Evolutionary conservation across 2,888 invertebrate genomes (phyloP).

Genomic region (Orthonychiurus folsomi): DNA sequence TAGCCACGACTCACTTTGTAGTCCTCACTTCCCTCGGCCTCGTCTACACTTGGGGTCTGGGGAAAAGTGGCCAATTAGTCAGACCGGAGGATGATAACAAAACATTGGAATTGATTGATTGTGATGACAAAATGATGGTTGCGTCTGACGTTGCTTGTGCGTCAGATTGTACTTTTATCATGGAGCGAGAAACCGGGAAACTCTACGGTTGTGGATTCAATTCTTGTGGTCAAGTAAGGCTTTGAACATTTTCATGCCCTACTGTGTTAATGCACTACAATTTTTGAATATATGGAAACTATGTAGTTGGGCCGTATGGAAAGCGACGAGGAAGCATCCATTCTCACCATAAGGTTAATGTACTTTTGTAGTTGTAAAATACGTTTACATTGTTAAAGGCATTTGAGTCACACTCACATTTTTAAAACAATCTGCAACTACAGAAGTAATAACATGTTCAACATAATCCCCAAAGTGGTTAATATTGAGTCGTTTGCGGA

Average conservation of each 20-base stretch:
- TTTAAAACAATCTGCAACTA: too few relatives aligned
- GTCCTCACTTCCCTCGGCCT: conserved; percentile 37
- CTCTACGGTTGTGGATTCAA: conserved; percentile 39
- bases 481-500: too few relatives aligned
- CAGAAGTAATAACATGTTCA: too few relatives aligned
- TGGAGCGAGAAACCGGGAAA: conserved; percentile 32
- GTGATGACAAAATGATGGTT: conserved; percentile 35
- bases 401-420: too few relatives aligned
- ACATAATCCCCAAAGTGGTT: too few relatives aligned
- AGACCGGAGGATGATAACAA: conserved; percentile 38
- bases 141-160: conserved; percentile 36
- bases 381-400: too few relatives aligned
- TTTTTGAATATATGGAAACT: conserved; percentile 4
- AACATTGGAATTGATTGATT: conserved; percentile 37
- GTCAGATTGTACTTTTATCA: conserved; percentile 39
- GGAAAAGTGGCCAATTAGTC: conserved; percentile 37
- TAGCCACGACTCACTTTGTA: conserved; percentile 36
- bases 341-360: conserved; percentile 39
- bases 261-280: background rate
- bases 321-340: conserved; percentile 35
- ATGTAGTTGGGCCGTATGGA: conserved; percentile 35
- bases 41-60: conserved; percentile 38
- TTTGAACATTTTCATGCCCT: background rate
- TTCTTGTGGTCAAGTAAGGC: conserved; percentile 29
- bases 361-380: too few relatives aligned